Conservation (phyloP, 2,797 vertebrate species). For the Lutjanus campechanus region DNA sequence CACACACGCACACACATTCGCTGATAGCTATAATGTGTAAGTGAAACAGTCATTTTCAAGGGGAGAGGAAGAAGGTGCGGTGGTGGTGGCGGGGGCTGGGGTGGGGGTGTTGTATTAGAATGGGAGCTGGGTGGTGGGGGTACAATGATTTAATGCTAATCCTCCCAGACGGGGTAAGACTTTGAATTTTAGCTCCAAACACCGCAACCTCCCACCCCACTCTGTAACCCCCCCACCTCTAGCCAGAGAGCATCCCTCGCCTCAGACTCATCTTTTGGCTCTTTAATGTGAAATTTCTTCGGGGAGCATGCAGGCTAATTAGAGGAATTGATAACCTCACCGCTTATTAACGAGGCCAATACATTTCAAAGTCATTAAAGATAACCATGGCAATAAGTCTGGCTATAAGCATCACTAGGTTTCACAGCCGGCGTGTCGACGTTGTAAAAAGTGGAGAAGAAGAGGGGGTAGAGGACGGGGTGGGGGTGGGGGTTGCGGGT, state of each 20-base stretch:
- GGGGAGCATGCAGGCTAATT: slow-evolving; percentile 95
- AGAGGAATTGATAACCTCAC: slow-evolving; percentile 98
- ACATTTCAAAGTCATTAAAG: slow-evolving; percentile 99
- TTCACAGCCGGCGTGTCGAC: slow-evolving; percentile 88
- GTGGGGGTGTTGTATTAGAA: slow-evolving; percentile 55
- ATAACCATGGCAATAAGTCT: slow-evolving; percentile 98
- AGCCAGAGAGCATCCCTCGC: slow-evolving; percentile 78
- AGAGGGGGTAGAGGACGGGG: slow-evolving; percentile 31
- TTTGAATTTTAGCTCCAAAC: slow-evolving; percentile 75
- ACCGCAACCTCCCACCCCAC: slow-evolving; percentile 35
- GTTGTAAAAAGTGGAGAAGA: slow-evolving; percentile 78
- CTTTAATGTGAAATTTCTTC: slow-evolving; percentile 96
- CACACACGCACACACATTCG: slow-evolving; percentile 42
- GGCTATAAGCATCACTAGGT: slow-evolving; percentile 93
- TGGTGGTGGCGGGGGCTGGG: slow-evolving; percentile 23
- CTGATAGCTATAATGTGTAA: slow-evolving; percentile 73
- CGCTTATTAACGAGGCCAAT: slow-evolving; percentile 98
- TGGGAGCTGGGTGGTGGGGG: slow-evolving; percentile 57
- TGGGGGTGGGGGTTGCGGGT: background rate
- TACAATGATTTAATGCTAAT: slow-evolving; percentile 80
- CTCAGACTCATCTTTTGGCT: slow-evolving; percentile 88
- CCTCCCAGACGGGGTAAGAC: slow-evolving; percentile 70
- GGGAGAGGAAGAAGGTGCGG: slow-evolving; percentile 47
- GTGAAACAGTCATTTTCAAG: slow-evolving; percentile 75
- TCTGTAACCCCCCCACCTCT: slow-evolving; percentile 44